phyloP scores from a whole-genome alignment of 2,888 invertebrate species.

The Masnerella sp. region DNA sequence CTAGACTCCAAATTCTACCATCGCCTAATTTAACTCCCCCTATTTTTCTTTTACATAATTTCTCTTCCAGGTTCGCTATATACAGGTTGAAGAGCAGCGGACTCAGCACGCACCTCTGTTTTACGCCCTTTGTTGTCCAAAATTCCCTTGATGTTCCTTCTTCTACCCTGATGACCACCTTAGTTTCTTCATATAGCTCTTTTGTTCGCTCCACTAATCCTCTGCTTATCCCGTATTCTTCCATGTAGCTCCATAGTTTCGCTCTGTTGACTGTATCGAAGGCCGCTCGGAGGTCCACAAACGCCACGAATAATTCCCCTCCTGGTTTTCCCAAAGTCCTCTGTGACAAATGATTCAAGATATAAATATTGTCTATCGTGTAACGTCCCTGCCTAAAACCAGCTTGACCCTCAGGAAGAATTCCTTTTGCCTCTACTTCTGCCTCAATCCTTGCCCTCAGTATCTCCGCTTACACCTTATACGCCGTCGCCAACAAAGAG shows the following conservation, averaged over 20 bases:
- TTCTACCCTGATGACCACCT: not conserved
- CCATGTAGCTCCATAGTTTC: not conserved
- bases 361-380: too few relatives aligned
- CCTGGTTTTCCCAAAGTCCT: not conserved
- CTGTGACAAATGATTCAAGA: not conserved
- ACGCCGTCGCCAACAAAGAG: too few relatives aligned
- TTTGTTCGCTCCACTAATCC: not conserved
- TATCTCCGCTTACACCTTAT: too few relatives aligned
- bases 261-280: not conserved
- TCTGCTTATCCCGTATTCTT: not conserved
- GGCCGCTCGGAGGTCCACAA: not conserved
- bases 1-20: constrained; percentile 12
- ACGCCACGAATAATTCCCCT: not conserved
- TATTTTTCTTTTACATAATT: not conserved
- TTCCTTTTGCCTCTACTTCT: too few relatives aligned
- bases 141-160: too few relatives aligned
- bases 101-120: too few relatives aligned
- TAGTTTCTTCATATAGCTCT: not conserved
- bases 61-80: too few relatives aligned
- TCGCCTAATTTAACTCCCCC: not conserved
- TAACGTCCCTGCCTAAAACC: too few relatives aligned
- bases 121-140: too few relatives aligned
- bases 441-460: too few relatives aligned
- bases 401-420: too few relatives aligned
- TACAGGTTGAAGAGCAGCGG: too few relatives aligned